A percentile compares a stretch with the other conserved stretches of the same genome.
These are phyloP conservation scores for Melanotaenia duboulayi DNA, from an alignment of 2,113 vertebrate genomes.

Conservation along the genomic window DNA sequence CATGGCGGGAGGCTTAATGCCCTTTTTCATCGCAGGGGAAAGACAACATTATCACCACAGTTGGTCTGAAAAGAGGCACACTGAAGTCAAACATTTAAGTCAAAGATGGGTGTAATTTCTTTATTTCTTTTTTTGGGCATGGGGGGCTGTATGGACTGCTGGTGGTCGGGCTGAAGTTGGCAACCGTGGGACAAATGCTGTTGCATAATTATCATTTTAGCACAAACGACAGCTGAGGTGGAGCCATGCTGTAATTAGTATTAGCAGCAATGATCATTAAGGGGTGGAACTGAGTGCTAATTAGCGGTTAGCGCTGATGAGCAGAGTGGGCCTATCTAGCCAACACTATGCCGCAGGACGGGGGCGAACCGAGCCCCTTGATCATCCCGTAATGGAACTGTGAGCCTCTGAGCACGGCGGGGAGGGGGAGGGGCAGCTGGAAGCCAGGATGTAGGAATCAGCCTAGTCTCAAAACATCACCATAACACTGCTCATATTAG, in stretches of 20 bases:
- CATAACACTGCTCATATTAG: slow-evolving; percentile 61
- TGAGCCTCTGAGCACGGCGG: slow-evolving; percentile 48
- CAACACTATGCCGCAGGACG: slow-evolving; percentile 55
- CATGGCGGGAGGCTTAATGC: slow-evolving; percentile 48
- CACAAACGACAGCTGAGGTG: slow-evolving; percentile 72
- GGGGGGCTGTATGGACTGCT: background rate
- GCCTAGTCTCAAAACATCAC: slow-evolving; percentile 51
- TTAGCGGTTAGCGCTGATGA: slow-evolving; percentile 78
- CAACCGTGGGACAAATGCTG: slow-evolving; percentile 51
- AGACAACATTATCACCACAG: slow-evolving; percentile 24
- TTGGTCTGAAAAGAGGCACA: slow-evolving; percentile 34
- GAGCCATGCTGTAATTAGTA: slow-evolving; percentile 76
- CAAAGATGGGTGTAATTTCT: slow-evolving; percentile 18
- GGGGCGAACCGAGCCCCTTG: slow-evolving; percentile 57
- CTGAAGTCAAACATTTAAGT: no score
- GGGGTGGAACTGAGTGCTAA: slow-evolving; percentile 78
- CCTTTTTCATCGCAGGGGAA: slow-evolving; percentile 45
- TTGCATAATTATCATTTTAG: slow-evolving; percentile 72
- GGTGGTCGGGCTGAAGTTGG: slow-evolving; percentile 42
- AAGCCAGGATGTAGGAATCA: slow-evolving; percentile 49
- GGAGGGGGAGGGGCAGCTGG: slow-evolving; percentile 44
- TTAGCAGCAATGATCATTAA: slow-evolving; percentile 81
- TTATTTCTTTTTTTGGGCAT: background rate
- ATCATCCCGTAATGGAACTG: slow-evolving; percentile 76
- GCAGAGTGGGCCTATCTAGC: slow-evolving; percentile 71